These are phyloP conservation scores for Anabacerthia variegaticeps DNA, from an alignment of 2,797 vertebrate species.

Conservation along the genomic window DNA sequence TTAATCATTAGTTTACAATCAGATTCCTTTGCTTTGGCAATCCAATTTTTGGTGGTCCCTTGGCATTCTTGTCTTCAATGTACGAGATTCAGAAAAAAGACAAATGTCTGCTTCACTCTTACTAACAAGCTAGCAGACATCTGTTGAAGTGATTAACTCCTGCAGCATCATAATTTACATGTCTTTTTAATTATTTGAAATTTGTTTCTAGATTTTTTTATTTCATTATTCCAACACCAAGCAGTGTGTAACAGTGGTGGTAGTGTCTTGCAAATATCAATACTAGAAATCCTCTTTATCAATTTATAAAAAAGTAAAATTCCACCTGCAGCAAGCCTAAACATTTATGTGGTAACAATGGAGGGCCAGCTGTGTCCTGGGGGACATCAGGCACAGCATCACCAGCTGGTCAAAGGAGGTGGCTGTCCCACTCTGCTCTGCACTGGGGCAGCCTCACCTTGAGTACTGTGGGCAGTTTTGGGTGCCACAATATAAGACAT, in stretches of 20 bases:
- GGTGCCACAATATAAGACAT: neutral
- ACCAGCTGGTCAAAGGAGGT: accelerated
- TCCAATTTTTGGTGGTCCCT: neutral
- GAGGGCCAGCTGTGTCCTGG: neutral
- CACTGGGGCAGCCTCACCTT: accelerated
- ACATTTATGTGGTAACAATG: constrained; percentile 17
- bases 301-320: constrained; percentile 52
- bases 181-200: neutral
- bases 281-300: constrained; percentile 36
- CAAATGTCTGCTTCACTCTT: neutral
- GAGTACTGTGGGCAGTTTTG: neutral
- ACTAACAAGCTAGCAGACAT: neutral
- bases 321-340: constrained; percentile 21
- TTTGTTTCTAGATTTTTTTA: neutral
- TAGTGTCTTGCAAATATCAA: constrained; percentile 15
- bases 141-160: neutral
- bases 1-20: neutral
- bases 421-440: neutral
- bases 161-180: neutral
- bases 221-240: neutral
- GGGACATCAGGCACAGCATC: neutral
- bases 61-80: neutral
- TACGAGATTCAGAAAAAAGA: neutral
- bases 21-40: neutral
- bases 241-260: neutral